Percentiles rank a stretch among this genome's conserved stretches.
phyloP scores from a whole-genome alignment of 2,113 vertebrate genomes.

The Merops nubicus region DNA sequence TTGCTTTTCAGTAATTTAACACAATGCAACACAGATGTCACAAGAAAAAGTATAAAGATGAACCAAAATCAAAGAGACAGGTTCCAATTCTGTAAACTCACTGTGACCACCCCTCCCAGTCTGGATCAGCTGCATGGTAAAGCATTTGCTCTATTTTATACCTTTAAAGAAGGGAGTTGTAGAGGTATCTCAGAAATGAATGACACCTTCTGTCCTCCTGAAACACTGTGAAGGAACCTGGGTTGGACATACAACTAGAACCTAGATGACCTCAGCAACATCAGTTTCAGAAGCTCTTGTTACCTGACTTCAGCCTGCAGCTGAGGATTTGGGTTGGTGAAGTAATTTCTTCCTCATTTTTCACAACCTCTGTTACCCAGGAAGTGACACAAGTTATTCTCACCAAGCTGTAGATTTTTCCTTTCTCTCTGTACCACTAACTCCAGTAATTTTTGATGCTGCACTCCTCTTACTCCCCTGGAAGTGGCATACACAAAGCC shows the following conservation, averaged over 20 bases:
- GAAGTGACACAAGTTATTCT: background rate
- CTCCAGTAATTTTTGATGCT: background rate
- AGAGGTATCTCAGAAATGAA: background rate
- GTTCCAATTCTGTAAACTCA: background rate
- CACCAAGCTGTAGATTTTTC: background rate
- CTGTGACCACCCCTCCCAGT: accelerated
- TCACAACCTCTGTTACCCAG: background rate
- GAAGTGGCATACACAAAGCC: background rate
- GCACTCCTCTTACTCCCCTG: background rate
- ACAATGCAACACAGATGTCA: background rate
- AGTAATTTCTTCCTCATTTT: background rate
- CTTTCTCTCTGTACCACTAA: background rate
- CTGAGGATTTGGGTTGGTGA: accelerated
- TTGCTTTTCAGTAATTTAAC: background rate
- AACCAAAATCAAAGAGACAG: background rate
- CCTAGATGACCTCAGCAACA: background rate
- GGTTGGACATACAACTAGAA: background rate
- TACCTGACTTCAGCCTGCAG: background rate
- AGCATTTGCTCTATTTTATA: background rate
- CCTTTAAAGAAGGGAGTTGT: background rate
- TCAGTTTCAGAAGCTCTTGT: background rate
- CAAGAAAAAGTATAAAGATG: background rate
- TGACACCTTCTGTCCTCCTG: background rate
- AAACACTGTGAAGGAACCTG: background rate
- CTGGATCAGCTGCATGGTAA: background rate